These are phyloP conservation scores for Hirtodrosophila alboralis DNA, from an alignment of 2,888 invertebrate species.

Conservation along the genomic window DNA sequence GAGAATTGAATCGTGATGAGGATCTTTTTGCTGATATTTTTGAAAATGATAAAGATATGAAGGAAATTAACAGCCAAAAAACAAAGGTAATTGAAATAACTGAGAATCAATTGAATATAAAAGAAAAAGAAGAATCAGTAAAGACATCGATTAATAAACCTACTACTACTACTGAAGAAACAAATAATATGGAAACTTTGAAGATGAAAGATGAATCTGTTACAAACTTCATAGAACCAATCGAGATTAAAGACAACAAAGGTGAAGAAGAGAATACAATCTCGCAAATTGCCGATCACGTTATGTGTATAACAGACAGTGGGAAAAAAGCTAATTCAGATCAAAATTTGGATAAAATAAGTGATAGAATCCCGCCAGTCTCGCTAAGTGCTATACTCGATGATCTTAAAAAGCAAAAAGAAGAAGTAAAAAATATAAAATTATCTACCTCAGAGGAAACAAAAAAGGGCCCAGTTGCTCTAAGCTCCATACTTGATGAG, in stretches of 20 bases:
- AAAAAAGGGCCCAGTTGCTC: conserved; percentile 1
- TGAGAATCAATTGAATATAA: background rate
- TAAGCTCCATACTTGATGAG: conserved; percentile 66
- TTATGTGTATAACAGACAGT: conserved; percentile 1
- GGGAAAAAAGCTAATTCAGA: conserved; percentile 3
- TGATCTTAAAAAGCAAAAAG: conserved; percentile 37
- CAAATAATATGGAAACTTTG: background rate
- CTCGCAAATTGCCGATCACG: background rate
- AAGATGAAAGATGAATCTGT: background rate
- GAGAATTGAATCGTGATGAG: conserved; percentile 84
- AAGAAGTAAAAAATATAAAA: conserved; percentile 34
- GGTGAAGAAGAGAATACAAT: background rate
- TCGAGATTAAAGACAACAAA: background rate
- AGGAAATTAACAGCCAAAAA: background rate
- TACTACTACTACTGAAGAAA: background rate
- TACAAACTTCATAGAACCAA: background rate
- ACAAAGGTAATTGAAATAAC: too few species aligned
- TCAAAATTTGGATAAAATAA: conserved; percentile 5
- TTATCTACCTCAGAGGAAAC: conserved; percentile 11
- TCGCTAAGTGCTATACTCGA: conserved; percentile 17
- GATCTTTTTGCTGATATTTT: conserved; percentile 92
- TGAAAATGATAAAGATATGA: conserved; percentile 14
- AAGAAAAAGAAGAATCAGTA: background rate
- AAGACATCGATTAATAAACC: background rate
- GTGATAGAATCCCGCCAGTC: background rate